Percentiles rank a stretch among this genome's conserved stretches.
Evolutionary conservation across 2,113 vertebrate species (phyloP).

Genomic region (Catagonus wagneri): DNA sequence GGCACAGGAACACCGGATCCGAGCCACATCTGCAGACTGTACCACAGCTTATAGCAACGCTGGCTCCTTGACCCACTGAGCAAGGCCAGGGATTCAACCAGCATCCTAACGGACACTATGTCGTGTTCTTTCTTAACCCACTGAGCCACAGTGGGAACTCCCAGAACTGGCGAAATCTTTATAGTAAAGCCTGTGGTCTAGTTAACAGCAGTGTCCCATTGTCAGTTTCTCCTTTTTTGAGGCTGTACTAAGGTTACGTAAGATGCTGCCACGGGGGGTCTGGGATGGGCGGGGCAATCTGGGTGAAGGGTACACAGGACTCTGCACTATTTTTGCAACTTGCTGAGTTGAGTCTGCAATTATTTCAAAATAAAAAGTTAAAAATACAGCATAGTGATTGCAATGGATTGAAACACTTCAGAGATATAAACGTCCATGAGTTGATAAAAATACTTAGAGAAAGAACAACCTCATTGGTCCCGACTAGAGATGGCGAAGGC

Average conservation of each 20-base stretch:
- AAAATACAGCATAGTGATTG: not conserved
- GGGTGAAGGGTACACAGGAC: not conserved
- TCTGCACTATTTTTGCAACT: not conserved
- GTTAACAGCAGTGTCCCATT: not conserved
- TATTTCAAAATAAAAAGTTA: not conserved
- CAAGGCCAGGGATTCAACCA: no score
- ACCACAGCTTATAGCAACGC: no score
- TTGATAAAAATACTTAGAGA: not conserved
- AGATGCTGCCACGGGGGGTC: not conserved
- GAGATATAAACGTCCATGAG: not conserved
- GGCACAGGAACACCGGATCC: no score
- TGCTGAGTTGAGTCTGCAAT: not conserved
- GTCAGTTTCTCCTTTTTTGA: not conserved
- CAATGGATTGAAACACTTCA: not conserved
- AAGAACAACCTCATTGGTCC: not conserved
- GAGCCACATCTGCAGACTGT: no score
- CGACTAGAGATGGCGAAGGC: not conserved
- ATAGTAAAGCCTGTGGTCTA: not conserved
- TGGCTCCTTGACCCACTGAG: no score
- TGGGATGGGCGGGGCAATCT: not conserved
- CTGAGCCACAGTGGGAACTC: no score
- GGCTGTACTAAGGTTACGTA: no score
- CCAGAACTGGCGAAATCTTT: no score
- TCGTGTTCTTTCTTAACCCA: no score
- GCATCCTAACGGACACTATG: no score